A percentile compares a stretch with the other conserved stretches of the same genome.
Conservation (phyloP, 2,888 invertebrate genomes). For the Rosalia funebris region DNA sequence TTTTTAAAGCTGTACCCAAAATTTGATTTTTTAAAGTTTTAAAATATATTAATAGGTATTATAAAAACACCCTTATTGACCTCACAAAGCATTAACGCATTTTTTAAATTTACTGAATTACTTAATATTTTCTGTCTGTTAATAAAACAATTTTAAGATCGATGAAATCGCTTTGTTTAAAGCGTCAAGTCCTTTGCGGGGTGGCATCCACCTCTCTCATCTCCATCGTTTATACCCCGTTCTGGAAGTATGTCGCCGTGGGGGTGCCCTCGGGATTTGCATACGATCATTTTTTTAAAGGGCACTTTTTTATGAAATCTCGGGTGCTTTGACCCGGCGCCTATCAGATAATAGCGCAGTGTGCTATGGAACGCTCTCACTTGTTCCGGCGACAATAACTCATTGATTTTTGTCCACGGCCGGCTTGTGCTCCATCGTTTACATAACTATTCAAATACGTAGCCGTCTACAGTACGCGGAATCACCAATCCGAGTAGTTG, state of each 20-base stretch:
- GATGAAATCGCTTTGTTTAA: neutral
- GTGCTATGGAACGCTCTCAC: constrained; percentile 36
- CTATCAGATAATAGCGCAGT: constrained; percentile 48
- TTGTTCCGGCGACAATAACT: constrained; percentile 43
- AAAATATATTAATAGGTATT: no score
- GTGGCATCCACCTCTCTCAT: neutral
- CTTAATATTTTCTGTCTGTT: no score
- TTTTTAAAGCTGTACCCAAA: no score
- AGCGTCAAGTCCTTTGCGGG: neutral
- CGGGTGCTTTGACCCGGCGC: constrained; percentile 48
- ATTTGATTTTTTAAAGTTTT: no score
- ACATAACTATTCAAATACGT: constrained; percentile 32
- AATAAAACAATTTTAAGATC: neutral
- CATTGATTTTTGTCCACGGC: constrained; percentile 48
- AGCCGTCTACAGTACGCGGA: no score
- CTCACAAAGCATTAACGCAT: no score
- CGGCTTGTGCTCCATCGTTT: constrained; percentile 18
- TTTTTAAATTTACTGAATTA: no score
- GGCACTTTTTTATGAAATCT: constrained; percentile 18
- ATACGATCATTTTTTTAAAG: constrained; percentile 21
- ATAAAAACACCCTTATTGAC: no score
- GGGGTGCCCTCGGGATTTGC: constrained; percentile 11
- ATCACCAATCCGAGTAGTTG: no score
- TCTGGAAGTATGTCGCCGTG: constrained; percentile 7
- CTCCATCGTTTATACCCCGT: neutral